Evolutionary conservation across 1,140 invertebrate species (phyloP).

Genomic region (Argopecten irradians): DNA sequence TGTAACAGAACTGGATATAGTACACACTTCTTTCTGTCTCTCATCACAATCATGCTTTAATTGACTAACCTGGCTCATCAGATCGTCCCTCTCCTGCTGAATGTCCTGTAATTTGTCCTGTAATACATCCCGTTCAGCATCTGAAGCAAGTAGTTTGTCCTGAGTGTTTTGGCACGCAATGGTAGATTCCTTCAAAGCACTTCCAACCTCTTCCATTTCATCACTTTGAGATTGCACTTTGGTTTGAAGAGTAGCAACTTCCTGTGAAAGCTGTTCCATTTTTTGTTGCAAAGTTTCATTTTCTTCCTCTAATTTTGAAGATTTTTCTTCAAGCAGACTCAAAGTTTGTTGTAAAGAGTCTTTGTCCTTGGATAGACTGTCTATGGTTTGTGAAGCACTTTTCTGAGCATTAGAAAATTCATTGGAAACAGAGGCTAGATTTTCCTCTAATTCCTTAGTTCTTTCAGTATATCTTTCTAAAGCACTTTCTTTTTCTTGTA

Average conservation of each 20-base stretch:
- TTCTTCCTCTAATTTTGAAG: slow-evolving; percentile 1
- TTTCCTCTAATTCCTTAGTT: background rate
- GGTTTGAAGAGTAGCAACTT: background rate
- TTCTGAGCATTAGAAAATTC: background rate
- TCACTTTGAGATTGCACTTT: slow-evolving; percentile 9
- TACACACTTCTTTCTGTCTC: slow-evolving; percentile 36
- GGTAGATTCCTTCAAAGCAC: background rate
- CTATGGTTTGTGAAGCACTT: slow-evolving; percentile 10
- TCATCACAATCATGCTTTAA: slow-evolving; percentile 50
- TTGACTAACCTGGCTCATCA: slow-evolving; percentile 50
- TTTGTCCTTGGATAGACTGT: background rate
- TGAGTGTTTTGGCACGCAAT: background rate
- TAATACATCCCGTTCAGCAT: background rate
- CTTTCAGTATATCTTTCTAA: slow-evolving; percentile 5
- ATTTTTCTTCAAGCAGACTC: background rate
- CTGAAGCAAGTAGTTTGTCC: background rate
- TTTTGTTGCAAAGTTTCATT: background rate
- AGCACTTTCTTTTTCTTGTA: background rate
- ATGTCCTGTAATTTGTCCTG: slow-evolving; percentile 20
- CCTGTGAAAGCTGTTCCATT: background rate
- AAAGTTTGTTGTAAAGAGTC: background rate
- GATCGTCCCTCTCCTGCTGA: slow-evolving; percentile 2
- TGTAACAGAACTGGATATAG: slow-evolving; percentile 36
- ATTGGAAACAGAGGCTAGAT: background rate
- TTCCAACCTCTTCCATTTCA: background rate